Evolutionary conservation across 2,113 vertebrate species (phyloP), one percentile per base, ranked within the genome.

Genomic region (Daphoenositta chrysoptera): DNA sequence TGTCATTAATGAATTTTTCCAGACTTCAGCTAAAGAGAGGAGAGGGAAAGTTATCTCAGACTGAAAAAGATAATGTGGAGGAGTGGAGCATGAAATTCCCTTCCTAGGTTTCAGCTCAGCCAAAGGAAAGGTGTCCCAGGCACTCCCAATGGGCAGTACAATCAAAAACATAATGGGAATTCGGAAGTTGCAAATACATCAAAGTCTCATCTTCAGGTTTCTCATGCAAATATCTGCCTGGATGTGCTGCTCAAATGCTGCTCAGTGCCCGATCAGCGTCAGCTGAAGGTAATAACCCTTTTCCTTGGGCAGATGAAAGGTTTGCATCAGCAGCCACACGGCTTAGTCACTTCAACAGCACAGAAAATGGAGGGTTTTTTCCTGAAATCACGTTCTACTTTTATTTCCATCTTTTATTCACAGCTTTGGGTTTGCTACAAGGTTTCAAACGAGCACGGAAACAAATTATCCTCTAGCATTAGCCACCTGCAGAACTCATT

Each of bases 141-240:
- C n/a, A 65, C 37, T 83, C 87, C 31, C 85, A 44, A 50, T 0
- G 0, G 83, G 94, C 1, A 5, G 73, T 30, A 61, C 76, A 82
- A 70, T 48, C 78, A 69, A 16, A 93, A 91, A 20, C 80, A 73
- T 61, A 89, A 90, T 14, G 35, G 54, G 50, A 72, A 94, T 83
- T 91, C 78, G 86, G 47, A 89, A 86, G 70, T 30, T 83, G 68
- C 91, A 90, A 86, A 94, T 84, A 81, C 68, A 90, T 94, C 87
- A 89, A 93, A 87, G 78, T 47, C 68, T 85, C 83, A 33, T 92
- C 80, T 91, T 95, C 44, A 35, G 17, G 71, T 95, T 94, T 95
- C 94, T 94, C 92, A 96, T 91, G 87, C 94, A 97, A 96, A 96
- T 94, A 44, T 33, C 58, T 83, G 76, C 89, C 48, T 89, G 83